Evolutionary conservation across 1,140 invertebrate species (phyloP).

Genomic region (Dreissena polymorpha): DNA sequence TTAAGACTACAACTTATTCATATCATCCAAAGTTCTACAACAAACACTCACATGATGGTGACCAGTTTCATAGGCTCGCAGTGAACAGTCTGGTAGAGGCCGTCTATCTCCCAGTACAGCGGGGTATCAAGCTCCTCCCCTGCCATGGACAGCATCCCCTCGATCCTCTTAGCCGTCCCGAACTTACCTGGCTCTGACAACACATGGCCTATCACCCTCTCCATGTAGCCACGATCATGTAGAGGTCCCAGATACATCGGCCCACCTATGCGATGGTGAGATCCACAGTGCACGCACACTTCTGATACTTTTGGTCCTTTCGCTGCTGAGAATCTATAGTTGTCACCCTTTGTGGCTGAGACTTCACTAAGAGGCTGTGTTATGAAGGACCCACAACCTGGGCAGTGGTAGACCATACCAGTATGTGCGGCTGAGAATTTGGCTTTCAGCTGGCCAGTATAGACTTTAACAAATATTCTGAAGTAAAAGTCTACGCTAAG

Average conservation of each 20-base stretch:
- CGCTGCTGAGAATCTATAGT: conserved; percentile 85
- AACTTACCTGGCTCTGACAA: conserved; percentile 72
- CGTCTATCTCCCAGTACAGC: conserved; percentile 90
- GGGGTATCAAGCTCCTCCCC: conserved; percentile 92
- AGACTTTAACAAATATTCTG: conserved; percentile 94
- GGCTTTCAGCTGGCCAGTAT: conserved; percentile 88
- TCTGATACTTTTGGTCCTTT: conserved; percentile 84
- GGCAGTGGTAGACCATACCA: conserved; percentile 92
- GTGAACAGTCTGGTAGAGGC: conserved; percentile 85
- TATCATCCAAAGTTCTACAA: too few species aligned
- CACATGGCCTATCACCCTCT: conserved; percentile 79
- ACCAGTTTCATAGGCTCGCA: conserved; percentile 81
- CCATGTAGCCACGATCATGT: conserved; percentile 90
- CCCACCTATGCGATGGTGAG: conserved; percentile 91
- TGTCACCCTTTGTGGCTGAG: conserved; percentile 76
- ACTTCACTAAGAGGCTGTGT: conserved; percentile 88
- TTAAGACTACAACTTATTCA: too few species aligned
- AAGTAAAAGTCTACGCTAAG: conserved; percentile 99
- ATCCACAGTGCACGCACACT: conserved; percentile 89
- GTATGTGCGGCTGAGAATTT: conserved; percentile 90
- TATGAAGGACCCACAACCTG: conserved; percentile 89
- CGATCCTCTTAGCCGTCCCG: conserved; percentile 87
- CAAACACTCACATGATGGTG: conserved; percentile 81
- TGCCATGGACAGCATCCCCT: conserved; percentile 82
- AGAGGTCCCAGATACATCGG: conserved; percentile 95